Conservation (phyloP, 1,140 invertebrate species). For the Ooceraea biroi region DNA sequence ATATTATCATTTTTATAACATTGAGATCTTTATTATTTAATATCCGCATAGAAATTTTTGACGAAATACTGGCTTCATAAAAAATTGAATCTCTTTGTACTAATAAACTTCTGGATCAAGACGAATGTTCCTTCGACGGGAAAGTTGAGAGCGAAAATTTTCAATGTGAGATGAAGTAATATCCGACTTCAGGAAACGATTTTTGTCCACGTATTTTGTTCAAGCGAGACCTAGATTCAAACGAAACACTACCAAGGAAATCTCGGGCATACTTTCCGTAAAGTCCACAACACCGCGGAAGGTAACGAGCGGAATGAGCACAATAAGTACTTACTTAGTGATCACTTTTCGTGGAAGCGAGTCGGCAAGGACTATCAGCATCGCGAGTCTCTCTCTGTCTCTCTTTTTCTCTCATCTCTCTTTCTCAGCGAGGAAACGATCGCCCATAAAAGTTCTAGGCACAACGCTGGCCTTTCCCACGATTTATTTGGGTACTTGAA, state of each 20-base stretch:
- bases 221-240: background rate
- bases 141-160: background rate
- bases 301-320: slow-evolving; percentile 52
- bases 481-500: slow-evolving; percentile 74
- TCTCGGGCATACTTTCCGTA: slow-evolving; percentile 11
- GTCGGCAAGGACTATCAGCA: slow-evolving; percentile 53
- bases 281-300: slow-evolving; percentile 18
- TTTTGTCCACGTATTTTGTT: background rate
- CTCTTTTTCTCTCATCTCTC: too few species aligned
- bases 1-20: background rate
- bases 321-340: slow-evolving; percentile 47
- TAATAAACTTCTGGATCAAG: background rate
- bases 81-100: background rate
- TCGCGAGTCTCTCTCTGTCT: slow-evolving; percentile 39
- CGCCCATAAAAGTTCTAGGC: slow-evolving; percentile 73
- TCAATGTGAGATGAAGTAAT: background rate
- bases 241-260: slow-evolving; percentile 5
- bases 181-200: background rate
- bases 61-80: background rate
- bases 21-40: background rate
- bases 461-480: slow-evolving; percentile 66
- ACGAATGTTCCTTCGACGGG: background rate
- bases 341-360: slow-evolving; percentile 70
- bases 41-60: background rate
- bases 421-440: slow-evolving; percentile 51